Base-by-base conservation (phyloP, 2,888 invertebrate species). In the Carabus problematicus region DNA sequence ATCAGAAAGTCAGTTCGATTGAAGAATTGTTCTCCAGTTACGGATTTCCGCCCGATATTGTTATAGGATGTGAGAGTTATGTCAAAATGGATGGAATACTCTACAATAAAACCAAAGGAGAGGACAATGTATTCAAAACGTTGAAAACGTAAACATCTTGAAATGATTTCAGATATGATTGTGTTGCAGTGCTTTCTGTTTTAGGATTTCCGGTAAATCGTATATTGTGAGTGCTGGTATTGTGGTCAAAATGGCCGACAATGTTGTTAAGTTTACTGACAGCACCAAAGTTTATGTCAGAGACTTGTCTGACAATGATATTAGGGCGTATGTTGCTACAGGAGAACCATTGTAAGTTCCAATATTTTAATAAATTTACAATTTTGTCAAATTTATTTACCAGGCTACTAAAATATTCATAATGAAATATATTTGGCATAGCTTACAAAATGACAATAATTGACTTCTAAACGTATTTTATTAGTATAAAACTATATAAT, bases 21-120 rank as follows among this genome's bases (percentile, higher is more conserved):
- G 88, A 87, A 61, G 77, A 83, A 0, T 83, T 90, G 71, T 75
- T 91, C 29, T 79, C 79, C 67, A 77, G 70, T 14, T 78, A 79
- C 11, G 79, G 82, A 54, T 79, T 82, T 45, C 78, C 80, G 1
- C 88, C 89, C 14, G 88, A 89, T 75, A 79, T 95, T 4, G 86
- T 96, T 0, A 93, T 97, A 74, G 94, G 93, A 3, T 94, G 94
- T 12, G 97, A 97, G 77, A 97, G 96, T 0, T 88, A 96, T 82
- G 94, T 97, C 0, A 88, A 89, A 0, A 79, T 92, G 72, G 89
- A 87, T 58, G 85, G 87, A n/a, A 84, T 87, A 72, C 87, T 96
- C 75, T 93, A 89, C 81, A 96, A 95, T 6, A 97, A 97, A 80
- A 96, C 97, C 8, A 85, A 83, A 58, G 85, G 89, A 73, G 82